Conservation (phyloP, 1,140 invertebrate genomes). For the Eufriesea mexicana region DNA sequence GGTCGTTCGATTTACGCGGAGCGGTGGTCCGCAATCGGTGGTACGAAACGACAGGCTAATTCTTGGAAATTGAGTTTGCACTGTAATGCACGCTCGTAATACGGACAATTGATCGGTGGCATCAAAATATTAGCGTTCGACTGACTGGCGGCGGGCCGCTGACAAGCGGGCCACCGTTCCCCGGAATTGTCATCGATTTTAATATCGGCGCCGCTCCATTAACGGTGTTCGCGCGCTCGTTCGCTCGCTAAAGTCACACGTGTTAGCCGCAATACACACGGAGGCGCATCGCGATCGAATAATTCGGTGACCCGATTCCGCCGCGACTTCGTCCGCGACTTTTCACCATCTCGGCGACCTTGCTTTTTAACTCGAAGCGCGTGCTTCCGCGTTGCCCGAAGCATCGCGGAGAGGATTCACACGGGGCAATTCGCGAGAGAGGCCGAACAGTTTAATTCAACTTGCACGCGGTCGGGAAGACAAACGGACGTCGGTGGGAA, state of each 20-base stretch:
- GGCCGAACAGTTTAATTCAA: background rate
- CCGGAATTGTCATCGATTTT: slow-evolving; percentile 42
- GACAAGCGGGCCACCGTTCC: slow-evolving; percentile 26
- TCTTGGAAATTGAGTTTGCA: slow-evolving; percentile 29
- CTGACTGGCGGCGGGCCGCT: slow-evolving; percentile 18
- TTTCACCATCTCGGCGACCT: background rate
- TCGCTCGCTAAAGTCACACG: slow-evolving; percentile 1
- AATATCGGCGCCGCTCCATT: slow-evolving; percentile 36
- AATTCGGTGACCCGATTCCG: slow-evolving; percentile 7
- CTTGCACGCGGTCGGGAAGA: background rate
- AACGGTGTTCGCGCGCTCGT: background rate
- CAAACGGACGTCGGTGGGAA: background rate
- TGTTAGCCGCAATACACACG: background rate
- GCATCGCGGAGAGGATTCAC: too few species aligned
- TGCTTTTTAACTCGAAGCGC: background rate
- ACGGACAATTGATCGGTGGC: slow-evolving; percentile 35
- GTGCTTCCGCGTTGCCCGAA: too few species aligned
- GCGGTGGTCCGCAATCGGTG: background rate
- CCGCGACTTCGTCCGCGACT: background rate
- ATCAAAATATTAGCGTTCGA: slow-evolving; percentile 44
- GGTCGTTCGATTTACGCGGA: too few species aligned
- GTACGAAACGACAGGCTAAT: slow-evolving; percentile 9
- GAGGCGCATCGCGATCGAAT: slow-evolving; percentile 4
- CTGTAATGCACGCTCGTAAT: slow-evolving; percentile 29
- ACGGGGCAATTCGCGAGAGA: background rate